Evolutionary conservation across 2,888 invertebrate species (phyloP).

Genomic region (Drosophila lacicola): DNA sequence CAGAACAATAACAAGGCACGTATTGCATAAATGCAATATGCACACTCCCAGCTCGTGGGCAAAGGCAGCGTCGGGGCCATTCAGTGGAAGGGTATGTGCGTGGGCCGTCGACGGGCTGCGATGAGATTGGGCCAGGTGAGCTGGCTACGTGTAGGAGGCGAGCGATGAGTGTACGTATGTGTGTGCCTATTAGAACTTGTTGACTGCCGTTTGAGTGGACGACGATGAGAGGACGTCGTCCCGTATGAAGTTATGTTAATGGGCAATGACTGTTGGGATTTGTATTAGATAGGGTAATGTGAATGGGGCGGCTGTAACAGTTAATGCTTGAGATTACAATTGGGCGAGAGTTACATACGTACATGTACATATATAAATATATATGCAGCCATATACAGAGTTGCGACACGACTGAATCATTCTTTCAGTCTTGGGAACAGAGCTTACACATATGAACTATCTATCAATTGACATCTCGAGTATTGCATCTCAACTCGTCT

Average conservation of each 20-base stretch:
- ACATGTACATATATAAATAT: slow-evolving; percentile 4
- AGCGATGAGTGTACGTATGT: slow-evolving; percentile 26
- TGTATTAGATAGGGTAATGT: slow-evolving; percentile 73
- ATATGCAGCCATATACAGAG: not conserved
- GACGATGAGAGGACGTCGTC: slow-evolving; percentile 60
- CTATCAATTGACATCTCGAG: slow-evolving; percentile 64
- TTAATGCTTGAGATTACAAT: slow-evolving; percentile 52
- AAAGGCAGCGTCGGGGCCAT: not conserved
- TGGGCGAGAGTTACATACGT: not conserved
- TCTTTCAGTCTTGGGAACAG: slow-evolving; percentile 13
- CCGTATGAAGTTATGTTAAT: slow-evolving; percentile 73
- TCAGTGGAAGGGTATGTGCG: slow-evolving; percentile 40
- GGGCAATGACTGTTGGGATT: slow-evolving; percentile 77
- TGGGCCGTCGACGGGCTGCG: slow-evolving; percentile 45
- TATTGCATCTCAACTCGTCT: slow-evolving; percentile 33
- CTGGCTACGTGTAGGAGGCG: slow-evolving; percentile 47
- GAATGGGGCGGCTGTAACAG: slow-evolving; percentile 54
- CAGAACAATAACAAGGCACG: slow-evolving; percentile 80
- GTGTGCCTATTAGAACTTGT: slow-evolving; percentile 74
- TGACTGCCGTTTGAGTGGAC: slow-evolving; percentile 71
- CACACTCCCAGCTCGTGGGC: slow-evolving; percentile 35
- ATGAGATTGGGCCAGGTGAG: slow-evolving; percentile 39
- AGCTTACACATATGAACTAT: slow-evolving; percentile 15
- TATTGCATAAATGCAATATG: slow-evolving; percentile 78
- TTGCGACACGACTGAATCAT: slow-evolving; percentile 9